A percentile compares a stretch with the other conserved stretches of the same genome.
phyloP scores from a whole-genome alignment of 2,797 vertebrate species.

The Propithecus perrieri region DNA sequence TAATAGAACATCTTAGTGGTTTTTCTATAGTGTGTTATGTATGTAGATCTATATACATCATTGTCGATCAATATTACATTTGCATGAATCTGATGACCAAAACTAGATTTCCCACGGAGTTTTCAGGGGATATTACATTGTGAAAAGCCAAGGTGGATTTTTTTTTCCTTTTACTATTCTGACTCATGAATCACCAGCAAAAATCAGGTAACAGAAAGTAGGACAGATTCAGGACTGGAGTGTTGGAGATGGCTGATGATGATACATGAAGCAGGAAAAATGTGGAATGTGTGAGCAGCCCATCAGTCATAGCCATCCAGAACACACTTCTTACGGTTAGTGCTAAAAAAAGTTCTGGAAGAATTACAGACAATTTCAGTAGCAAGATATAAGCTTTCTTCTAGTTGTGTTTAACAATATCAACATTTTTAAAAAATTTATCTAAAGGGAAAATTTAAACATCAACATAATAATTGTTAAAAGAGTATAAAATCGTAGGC shows the following conservation, averaged over 20 bases:
- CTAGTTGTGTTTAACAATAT: neutral
- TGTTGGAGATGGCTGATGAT: constrained; percentile 57
- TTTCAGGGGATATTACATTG: constrained; percentile 30
- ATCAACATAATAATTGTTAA: neutral
- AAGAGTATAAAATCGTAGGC: neutral
- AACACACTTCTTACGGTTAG: neutral
- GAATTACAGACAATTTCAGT: constrained; percentile 1
- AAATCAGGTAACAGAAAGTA: constrained; percentile 60
- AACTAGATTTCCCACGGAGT: constrained; percentile 37
- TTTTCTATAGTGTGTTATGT: neutral
- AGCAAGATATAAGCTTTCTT: neutral
- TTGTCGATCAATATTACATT: constrained; percentile 59
- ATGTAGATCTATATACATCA: constrained; percentile 44
- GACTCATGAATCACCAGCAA: constrained; percentile 68
- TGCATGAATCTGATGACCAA: constrained; percentile 67
- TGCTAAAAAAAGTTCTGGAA: neutral
- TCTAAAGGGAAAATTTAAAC: neutral
- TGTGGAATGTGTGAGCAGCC: neutral
- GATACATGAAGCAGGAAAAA: constrained; percentile 61
- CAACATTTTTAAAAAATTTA: constrained; percentile 18
- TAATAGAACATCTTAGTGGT: constrained; percentile 44
- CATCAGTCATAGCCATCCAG: neutral
- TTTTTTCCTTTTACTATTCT: constrained; percentile 51
- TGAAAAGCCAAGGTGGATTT: constrained; percentile 33
- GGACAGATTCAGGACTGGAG: constrained; percentile 30